A percentile compares a stretch with the other conserved stretches of the same genome.
Conservation (phyloP, 2,888 invertebrate genomes). For the Dolichopus griseipennis region DNA sequence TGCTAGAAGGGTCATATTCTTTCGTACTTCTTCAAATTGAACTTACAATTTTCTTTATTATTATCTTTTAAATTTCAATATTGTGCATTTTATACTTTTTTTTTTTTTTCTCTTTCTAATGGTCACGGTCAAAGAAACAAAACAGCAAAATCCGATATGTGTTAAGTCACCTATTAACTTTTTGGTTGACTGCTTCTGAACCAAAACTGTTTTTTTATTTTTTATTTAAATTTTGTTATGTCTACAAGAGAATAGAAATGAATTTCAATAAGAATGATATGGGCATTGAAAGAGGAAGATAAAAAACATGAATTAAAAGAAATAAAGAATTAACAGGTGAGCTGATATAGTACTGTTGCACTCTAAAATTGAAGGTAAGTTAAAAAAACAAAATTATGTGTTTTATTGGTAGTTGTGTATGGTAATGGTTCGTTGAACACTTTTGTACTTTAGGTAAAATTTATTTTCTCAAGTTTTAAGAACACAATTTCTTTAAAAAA, state of each 20-base stretch:
- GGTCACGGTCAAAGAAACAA: conserved; percentile 1
- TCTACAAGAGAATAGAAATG: not conserved
- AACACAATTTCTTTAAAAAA: no score
- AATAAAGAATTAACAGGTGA: conserved; percentile 3
- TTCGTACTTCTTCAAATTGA: no score
- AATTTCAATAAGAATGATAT: no score
- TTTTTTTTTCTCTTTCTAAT: not conserved
- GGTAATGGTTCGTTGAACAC: no score
- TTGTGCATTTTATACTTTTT: not conserved
- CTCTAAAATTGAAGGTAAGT: no score
- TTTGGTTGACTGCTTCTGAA: not conserved
- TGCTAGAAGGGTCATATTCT: no score
- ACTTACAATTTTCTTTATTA: not conserved
- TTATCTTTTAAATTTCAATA: not conserved
- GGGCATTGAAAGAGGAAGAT: not conserved
- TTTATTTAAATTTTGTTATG: not conserved
- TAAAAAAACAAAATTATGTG: no score
- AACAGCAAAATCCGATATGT: not conserved
- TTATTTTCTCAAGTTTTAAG: no score
- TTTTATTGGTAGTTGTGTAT: no score
- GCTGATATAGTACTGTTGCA: not conserved
- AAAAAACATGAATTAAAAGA: not conserved
- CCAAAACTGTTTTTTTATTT: not conserved
- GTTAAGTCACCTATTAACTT: not conserved
- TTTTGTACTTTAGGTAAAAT: no score